Conservation (phyloP, 2,797 vertebrate species). For the Mastacembelus armatus region DNA sequence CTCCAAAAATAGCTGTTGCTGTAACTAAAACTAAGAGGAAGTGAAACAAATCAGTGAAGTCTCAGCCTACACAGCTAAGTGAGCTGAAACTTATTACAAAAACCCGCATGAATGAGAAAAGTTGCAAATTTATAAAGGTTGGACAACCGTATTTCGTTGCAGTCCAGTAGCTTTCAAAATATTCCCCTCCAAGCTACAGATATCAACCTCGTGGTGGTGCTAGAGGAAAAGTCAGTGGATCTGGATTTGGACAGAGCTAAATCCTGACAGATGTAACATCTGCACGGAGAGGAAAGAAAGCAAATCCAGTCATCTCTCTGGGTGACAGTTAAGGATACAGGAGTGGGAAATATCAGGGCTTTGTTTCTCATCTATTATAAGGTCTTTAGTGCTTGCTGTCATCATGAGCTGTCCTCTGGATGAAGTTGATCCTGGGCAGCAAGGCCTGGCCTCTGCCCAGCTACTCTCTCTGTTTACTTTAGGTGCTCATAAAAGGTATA, state of each 20-base stretch:
- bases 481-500: conserved; percentile 55
- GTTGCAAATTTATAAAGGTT: too few species aligned
- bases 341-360: conserved; percentile 42
- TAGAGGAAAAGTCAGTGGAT: background rate
- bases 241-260: background rate
- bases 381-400: conserved; percentile 72
- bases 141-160: too few species aligned
- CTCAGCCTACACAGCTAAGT: too few species aligned
- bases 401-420: conserved; percentile 62
- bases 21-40: too few species aligned
- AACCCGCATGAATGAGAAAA: too few species aligned
- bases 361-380: conserved; percentile 74
- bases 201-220: background rate
- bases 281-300: conserved; percentile 23
- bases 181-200: background rate
- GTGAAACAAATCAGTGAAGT: too few species aligned
- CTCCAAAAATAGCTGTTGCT: too few species aligned
- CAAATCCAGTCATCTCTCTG: conserved; percentile 10
- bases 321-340: conserved; percentile 35
- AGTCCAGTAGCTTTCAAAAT: background rate
- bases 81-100: too few species aligned
- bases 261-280: conserved; percentile 35
- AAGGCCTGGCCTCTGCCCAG: conserved; percentile 59
- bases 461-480: conserved; percentile 66
- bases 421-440: conserved; percentile 62